Evolutionary conservation across 2,888 invertebrate species (phyloP), one percentile per base, ranked within the genome.

Genomic region (Hirtodrosophila alboralis): DNA sequence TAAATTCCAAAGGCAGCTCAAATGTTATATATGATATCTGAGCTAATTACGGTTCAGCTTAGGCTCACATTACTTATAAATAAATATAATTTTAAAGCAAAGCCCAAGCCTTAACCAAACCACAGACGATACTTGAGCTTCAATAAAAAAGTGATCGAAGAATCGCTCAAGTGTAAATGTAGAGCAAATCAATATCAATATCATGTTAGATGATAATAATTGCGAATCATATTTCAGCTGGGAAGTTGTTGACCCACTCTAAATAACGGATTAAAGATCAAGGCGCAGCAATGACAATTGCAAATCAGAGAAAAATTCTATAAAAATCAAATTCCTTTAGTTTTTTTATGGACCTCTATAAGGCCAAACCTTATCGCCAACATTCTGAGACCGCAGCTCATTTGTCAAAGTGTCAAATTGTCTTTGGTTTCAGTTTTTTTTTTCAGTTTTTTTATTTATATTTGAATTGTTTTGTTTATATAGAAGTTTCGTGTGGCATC

Each of bases 371-470:
- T 71, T 77, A 80, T 81, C 79, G 78, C 52, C 34, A 27, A 23
- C 40, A 31, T 34, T 34, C 41, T 59, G 61, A n/a, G n/a, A 41
- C 47, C 68, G 53, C 47, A 63, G 65, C 81, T 84, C 84, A 80
- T 84, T 80, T 80, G 84, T 80, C 79, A 80, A 75, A 60, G 65
- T 77, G 75, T 84, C 78, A 80, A 31, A 52, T 58, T 12, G 18
- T 38, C 26, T 8, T 12, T 21, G 40, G 18, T 52, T 43, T 37
- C 38, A 44, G 52, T 31, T 52, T 27, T 23, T 47, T 26, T 38
- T 23, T 26, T 9, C 28, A n/a, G 7, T 48, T 44, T 26, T 13
- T 26, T 6, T n/a, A 16, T 23, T 44, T 14, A 9, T 34, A 9
- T 27, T 58, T 48, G 40, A 45, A 52, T 31, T 49, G 52, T 59